phyloP scores from a whole-genome alignment of 2,797 vertebrate species.

The Macroramphosus scolopax region DNA sequence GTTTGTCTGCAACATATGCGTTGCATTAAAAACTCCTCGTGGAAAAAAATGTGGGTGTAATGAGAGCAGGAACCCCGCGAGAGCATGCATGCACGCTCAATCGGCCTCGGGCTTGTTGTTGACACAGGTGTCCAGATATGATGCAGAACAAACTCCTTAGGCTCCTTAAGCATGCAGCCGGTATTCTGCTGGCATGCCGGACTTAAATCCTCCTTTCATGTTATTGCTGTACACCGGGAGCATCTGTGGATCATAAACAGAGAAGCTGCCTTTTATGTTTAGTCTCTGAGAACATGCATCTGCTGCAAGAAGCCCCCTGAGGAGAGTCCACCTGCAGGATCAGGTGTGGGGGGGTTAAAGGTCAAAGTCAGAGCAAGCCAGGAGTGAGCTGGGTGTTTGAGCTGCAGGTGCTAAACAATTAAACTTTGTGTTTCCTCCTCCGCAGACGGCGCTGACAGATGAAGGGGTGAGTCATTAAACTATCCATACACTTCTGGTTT shows the following conservation, averaged over 20 bases:
- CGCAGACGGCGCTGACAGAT: conserved; percentile 80
- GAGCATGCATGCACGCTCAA: conserved; percentile 42
- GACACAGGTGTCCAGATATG: conserved; percentile 51
- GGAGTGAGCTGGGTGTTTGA: conserved; percentile 10
- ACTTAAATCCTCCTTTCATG: conserved; percentile 41
- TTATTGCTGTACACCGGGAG: conserved; percentile 20
- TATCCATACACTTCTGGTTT: conserved; percentile 14
- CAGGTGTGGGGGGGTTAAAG: conserved; percentile 17
- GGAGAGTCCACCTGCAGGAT: conserved; percentile 2
- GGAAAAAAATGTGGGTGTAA: conserved; percentile 37
- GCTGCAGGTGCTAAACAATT: conserved; percentile 22
- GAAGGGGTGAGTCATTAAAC: conserved; percentile 77
- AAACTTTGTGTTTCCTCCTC: conserved; percentile 33
- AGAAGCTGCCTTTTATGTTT: conserved; percentile 52
- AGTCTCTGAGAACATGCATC: too few relatives aligned
- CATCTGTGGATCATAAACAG: conserved; percentile 68
- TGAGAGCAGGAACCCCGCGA: conserved; percentile 25
- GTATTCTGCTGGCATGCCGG: conserved; percentile 22
- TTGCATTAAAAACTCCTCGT: conserved; percentile 46
- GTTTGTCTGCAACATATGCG: conserved; percentile 47
- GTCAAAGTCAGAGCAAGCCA: too few relatives aligned
- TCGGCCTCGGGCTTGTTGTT: conserved; percentile 33
- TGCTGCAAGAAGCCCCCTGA: too few relatives aligned
- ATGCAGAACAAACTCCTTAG: conserved; percentile 14
- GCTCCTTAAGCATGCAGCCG: not conserved